A percentile compares a stretch with the other conserved stretches of the same genome.
Evolutionary conservation across 2,113 vertebrate genomes (phyloP).

Genomic region (Argyrosomus japonicus): DNA sequence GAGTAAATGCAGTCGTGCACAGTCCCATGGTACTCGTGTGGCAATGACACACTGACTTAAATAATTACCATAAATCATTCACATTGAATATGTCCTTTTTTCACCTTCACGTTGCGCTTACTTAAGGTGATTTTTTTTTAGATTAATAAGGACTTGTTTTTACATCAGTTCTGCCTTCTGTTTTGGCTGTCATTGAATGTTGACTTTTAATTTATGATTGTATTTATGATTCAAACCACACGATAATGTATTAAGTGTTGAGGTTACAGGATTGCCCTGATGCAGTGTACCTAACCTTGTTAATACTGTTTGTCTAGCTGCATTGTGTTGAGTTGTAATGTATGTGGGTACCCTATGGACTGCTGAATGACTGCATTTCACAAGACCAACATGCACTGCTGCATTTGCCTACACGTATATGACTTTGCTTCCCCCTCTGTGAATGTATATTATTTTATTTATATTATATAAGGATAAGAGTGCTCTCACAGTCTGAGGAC

Average conservation of each 20-base stretch:
- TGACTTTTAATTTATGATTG: neutral
- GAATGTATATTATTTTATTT: no score
- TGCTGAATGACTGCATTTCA: conserved; percentile 36
- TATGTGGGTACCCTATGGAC: neutral
- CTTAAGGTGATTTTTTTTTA: conserved; percentile 8
- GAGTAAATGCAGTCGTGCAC: conserved; percentile 9
- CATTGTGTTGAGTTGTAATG: conserved; percentile 4
- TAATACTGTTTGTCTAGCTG: neutral
- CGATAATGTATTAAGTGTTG: no score
- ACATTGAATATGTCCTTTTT: neutral
- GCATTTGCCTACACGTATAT: conserved; percentile 19
- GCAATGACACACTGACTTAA: conserved; percentile 29
- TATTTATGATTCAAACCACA: neutral
- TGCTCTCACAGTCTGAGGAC: conserved; percentile 17
- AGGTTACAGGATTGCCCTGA: neutral
- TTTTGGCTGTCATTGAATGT: neutral
- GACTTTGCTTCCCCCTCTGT: conserved; percentile 17
- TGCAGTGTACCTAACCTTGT: no score
- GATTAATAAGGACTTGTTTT: neutral
- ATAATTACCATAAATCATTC: conserved; percentile 33
- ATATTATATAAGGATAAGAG: conserved; percentile 30
- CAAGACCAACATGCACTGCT: neutral
- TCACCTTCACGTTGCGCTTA: neutral
- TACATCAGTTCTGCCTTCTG: neutral
- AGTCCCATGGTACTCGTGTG: neutral